A percentile compares a stretch with the other conserved stretches of the same genome.
Evolutionary conservation across 2,888 invertebrate species (phyloP).

Genomic region (Amorpha juglandis): DNA sequence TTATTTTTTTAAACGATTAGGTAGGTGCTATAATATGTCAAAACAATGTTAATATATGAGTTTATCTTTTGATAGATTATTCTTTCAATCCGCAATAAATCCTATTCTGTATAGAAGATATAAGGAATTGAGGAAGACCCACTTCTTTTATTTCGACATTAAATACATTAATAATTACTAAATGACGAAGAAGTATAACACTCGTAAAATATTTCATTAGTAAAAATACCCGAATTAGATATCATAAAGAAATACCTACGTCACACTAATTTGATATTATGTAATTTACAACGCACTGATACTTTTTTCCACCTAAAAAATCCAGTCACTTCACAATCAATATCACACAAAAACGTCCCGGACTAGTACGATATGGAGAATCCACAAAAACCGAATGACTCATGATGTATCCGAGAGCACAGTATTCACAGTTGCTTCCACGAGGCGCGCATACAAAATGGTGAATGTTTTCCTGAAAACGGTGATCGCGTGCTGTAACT

Average conservation of each 20-base stretch:
- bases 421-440: constrained; percentile 58
- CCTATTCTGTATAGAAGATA: too few relatives aligned
- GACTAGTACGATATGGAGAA: constrained; percentile 35
- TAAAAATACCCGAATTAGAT: not conserved
- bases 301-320: constrained; percentile 9
- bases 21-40: too few relatives aligned
- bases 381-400: constrained; percentile 48
- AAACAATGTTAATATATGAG: too few relatives aligned
- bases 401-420: constrained; percentile 54
- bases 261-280: constrained; percentile 20
- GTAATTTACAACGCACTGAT: constrained; percentile 21
- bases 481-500: constrained; percentile 74
- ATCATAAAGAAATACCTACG: constrained; percentile 13
- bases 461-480: constrained; percentile 81
- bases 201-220: not conserved
- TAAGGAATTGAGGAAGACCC: too few relatives aligned
- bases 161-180: not conserved
- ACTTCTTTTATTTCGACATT: not conserved
- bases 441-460: constrained; percentile 74
- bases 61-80: too few relatives aligned
- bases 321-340: constrained; percentile 30
- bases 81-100: too few relatives aligned
- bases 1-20: not conserved
- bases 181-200: not conserved
- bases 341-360: constrained; percentile 53